Percentiles rank a stretch among this genome's conserved stretches.
phyloP scores from a whole-genome alignment of 2,113 vertebrate genomes.

The Cercocebus atys region DNA sequence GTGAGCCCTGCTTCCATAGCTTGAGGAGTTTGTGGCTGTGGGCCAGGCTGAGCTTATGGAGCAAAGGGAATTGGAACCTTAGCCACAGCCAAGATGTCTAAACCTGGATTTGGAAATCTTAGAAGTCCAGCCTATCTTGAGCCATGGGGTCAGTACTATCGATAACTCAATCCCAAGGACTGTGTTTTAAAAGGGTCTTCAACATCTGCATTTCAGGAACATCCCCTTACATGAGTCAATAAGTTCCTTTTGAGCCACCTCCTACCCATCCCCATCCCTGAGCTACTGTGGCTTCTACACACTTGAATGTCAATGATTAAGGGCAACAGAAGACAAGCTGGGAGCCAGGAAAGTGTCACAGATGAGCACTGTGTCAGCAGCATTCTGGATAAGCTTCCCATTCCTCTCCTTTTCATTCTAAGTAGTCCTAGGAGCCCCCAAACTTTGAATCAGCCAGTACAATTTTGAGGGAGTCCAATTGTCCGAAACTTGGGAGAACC shows the following conservation, averaged over 20 bases:
- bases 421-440: background rate
- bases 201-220: background rate
- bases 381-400: background rate
- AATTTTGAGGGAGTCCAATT: background rate
- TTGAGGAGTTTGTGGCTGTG: background rate
- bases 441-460: background rate
- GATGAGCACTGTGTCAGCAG: background rate
- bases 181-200: background rate
- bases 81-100: background rate
- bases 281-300: background rate
- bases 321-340: background rate
- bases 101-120: background rate
- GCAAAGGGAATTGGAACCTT: background rate
- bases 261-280: background rate
- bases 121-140: background rate
- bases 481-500: background rate
- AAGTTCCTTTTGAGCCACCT: background rate
- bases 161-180: background rate
- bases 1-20: background rate
- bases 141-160: background rate
- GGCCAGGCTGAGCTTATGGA: background rate
- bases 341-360: background rate
- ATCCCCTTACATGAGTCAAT: background rate
- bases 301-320: background rate
- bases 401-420: background rate